Evolutionary conservation across 1,140 invertebrate genomes (phyloP).

Genomic region (Nasonia giraulti): DNA sequence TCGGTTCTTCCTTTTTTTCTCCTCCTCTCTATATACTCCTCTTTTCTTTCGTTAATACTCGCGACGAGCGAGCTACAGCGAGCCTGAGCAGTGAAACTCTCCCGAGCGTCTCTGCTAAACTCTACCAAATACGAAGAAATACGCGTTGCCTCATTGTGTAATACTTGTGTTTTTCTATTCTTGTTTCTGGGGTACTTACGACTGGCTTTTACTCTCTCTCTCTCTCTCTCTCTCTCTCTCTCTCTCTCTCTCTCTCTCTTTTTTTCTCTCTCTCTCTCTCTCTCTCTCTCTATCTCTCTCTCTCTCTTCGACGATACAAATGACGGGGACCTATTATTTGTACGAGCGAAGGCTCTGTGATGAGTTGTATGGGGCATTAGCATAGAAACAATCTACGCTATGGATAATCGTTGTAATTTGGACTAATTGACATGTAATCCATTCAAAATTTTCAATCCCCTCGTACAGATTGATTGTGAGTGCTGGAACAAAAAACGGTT

Average conservation of each 20-base stretch:
- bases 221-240: not conserved
- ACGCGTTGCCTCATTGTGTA: not conserved
- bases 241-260: not conserved
- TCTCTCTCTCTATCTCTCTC: too few species aligned
- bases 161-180: conserved; percentile 10
- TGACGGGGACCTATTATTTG: conserved; percentile 1
- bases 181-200: conserved; percentile 8
- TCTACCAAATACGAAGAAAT: not conserved
- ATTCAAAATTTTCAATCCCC: conserved; percentile 7
- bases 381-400: conserved; percentile 15
- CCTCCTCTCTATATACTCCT: not conserved
- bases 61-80: not conserved
- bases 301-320: not conserved
- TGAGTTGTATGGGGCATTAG: conserved; percentile 14
- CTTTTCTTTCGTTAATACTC: not conserved
- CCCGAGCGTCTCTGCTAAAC: not conserved
- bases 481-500: not conserved
- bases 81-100: not conserved
- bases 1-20: conserved; percentile 11
- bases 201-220: not conserved
- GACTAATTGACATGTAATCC: conserved; percentile 18
- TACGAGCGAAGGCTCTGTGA: not conserved
- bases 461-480: not conserved
- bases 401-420: conserved; percentile 8
- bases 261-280: too few species aligned